phyloP scores from a whole-genome alignment of 2,888 invertebrate genomes.

The Lepidocyrtinus sp. region DNA sequence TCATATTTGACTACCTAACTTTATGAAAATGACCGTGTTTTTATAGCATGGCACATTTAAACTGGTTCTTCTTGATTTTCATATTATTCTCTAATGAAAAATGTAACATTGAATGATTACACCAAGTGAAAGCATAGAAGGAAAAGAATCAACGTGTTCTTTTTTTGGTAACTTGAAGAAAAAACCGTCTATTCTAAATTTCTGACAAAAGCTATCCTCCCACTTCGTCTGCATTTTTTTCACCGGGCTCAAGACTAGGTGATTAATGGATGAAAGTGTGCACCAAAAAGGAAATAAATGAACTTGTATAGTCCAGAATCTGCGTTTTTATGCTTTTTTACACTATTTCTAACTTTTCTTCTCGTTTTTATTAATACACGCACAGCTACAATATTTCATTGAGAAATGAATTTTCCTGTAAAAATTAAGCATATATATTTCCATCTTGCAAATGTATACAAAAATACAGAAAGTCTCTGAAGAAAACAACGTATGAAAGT shows the following conservation, averaged over 20 bases:
- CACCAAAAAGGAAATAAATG: slow-evolving; percentile 22
- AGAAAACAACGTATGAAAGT: neutral
- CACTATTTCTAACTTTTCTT: neutral
- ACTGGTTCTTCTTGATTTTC: neutral
- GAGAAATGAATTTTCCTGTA: slow-evolving; percentile 7
- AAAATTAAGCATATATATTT: neutral
- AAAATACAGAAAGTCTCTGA: neutral
- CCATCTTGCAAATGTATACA: neutral
- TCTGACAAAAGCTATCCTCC: slow-evolving; percentile 18
- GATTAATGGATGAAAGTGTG: slow-evolving; percentile 54
- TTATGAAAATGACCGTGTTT: slow-evolving; percentile 5
- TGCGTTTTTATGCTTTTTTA: neutral
- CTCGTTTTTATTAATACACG: neutral
- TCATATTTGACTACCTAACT: slow-evolving; percentile 6
- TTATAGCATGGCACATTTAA: neutral
- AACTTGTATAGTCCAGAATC: neutral
- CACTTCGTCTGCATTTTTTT: slow-evolving; percentile 18
- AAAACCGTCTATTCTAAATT: neutral
- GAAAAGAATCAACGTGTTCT: slow-evolving; percentile 1
- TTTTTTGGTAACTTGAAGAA: neutral
- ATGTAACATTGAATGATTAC: slow-evolving; percentile 11
- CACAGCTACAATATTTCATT: neutral
- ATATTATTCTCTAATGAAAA: slow-evolving; percentile 13
- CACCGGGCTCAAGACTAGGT: slow-evolving; percentile 54
- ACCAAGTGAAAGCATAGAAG: slow-evolving; percentile 5